Conservation (phyloP, 2,113 vertebrate genomes). For the Blennius ocellaris region DNA sequence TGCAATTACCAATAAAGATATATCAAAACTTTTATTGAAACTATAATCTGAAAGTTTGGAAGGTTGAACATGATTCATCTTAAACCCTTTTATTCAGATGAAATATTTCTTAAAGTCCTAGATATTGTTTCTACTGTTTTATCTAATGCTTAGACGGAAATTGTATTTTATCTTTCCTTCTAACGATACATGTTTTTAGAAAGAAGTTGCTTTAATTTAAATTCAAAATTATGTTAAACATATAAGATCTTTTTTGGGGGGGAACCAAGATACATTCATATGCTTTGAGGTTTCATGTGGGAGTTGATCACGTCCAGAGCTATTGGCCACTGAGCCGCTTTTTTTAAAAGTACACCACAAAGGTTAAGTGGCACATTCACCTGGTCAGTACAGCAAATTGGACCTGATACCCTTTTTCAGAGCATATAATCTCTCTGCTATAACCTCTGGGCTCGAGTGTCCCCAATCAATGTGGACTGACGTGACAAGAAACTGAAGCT, state of each 20-base stretch:
- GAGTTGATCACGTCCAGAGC: constrained; percentile 6
- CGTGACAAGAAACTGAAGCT: constrained; percentile 8
- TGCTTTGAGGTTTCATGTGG: not conserved
- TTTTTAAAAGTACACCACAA: constrained; percentile 26
- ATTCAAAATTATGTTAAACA: constrained; percentile 5
- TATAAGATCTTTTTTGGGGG: not conserved
- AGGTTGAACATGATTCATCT: no score
- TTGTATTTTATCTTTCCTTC: not conserved
- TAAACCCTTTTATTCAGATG: constrained; percentile 4
- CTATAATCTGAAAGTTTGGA: no score
- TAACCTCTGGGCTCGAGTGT: constrained; percentile 17
- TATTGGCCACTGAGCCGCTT: constrained; percentile 2
- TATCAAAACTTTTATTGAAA: no score
- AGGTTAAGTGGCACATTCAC: constrained; percentile 26
- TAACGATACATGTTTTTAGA: not conserved
- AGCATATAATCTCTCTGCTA: constrained; percentile 8
- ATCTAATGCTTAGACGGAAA: not conserved
- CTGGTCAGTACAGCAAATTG: constrained; percentile 18
- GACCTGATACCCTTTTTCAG: constrained; percentile 10
- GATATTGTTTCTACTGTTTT: constrained; percentile 16
- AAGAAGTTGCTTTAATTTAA: constrained; percentile 9
- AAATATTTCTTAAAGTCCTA: constrained; percentile 13
- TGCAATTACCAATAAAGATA: no score
- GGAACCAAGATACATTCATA: not conserved
- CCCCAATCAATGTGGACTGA: constrained; percentile 12